A percentile compares a stretch with the other conserved stretches of the same genome.
Conservation (phyloP, 2,888 invertebrate species). For the Stratiomys singularior region DNA sequence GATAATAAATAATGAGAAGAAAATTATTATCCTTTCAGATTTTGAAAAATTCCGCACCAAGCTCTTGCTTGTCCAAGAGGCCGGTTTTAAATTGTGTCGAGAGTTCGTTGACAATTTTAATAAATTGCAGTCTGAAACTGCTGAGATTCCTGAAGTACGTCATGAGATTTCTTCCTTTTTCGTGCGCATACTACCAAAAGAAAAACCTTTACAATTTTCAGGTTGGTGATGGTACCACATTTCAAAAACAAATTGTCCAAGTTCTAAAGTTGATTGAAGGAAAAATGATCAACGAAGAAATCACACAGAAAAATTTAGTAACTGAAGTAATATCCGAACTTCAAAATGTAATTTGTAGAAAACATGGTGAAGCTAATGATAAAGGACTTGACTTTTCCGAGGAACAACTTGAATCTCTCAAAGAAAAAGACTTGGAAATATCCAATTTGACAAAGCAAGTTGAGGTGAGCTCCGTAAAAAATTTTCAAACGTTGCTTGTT, state of each 20-base stretch:
- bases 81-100: slow-evolving; percentile 47
- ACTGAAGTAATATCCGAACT: slow-evolving; percentile 29
- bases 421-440: slow-evolving; percentile 22
- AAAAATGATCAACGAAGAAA: slow-evolving; percentile 38
- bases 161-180: too few species aligned
- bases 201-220: neutral
- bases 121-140: slow-evolving; percentile 22
- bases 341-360: slow-evolving; percentile 22
- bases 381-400: slow-evolving; percentile 5
- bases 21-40: neutral
- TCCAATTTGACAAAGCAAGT: slow-evolving; percentile 29
- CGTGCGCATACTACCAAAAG: neutral
- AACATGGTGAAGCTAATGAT: slow-evolving; percentile 2
- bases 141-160: slow-evolving; percentile 1
- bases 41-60: slow-evolving; percentile 37
- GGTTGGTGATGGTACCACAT: slow-evolving; percentile 34
- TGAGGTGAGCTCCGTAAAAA: slow-evolving; percentile 2
- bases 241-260: slow-evolving; percentile 39
- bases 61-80: slow-evolving; percentile 26
- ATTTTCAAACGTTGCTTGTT: neutral
- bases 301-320: slow-evolving; percentile 28
- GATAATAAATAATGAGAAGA: too few species aligned
- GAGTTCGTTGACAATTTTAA: slow-evolving; percentile 48
- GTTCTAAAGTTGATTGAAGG: slow-evolving; percentile 33
- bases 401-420: neutral